These are phyloP conservation scores for Aptenodytes forsteri DNA, from an alignment of 2,113 vertebrate species.

Conservation along the genomic window DNA sequence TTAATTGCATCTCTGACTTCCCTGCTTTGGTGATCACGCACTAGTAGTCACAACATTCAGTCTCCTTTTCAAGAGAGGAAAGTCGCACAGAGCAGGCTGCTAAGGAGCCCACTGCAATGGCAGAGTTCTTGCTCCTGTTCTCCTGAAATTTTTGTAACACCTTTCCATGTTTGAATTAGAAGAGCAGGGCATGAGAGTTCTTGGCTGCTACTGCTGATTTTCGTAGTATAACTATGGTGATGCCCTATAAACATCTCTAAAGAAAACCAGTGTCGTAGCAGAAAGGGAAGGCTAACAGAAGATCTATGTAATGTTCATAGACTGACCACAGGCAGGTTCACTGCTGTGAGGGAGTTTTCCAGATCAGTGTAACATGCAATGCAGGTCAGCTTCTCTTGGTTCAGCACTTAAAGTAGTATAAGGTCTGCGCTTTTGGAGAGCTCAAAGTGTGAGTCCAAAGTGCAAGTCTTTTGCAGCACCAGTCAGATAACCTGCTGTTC, in stretches of 20 bases:
- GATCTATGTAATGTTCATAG: background rate
- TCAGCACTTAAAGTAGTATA: fast-evolving
- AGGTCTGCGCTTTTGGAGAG: background rate
- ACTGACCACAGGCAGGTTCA: fast-evolving
- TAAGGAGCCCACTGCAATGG: background rate
- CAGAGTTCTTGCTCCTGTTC: background rate
- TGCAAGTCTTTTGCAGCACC: fast-evolving
- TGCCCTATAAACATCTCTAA: background rate
- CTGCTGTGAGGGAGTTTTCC: background rate
- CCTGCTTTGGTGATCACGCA: background rate
- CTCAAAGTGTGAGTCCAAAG: background rate
- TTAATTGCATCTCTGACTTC: background rate
- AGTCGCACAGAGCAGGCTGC: background rate
- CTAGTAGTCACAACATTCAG: background rate
- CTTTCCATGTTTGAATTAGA: fast-evolving
- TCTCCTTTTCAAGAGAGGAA: background rate
- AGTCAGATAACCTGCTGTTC: background rate
- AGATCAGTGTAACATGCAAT: fast-evolving
- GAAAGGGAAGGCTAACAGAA: background rate
- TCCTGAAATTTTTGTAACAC: too few relatives aligned
- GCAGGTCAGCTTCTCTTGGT: background rate
- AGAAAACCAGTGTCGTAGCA: fast-evolving
- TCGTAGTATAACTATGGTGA: fast-evolving
- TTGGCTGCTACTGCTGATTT: background rate
- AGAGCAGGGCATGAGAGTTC: fast-evolving